Base-by-base conservation (phyloP, 2,113 vertebrate species). In the Sciurus niger region DNA sequence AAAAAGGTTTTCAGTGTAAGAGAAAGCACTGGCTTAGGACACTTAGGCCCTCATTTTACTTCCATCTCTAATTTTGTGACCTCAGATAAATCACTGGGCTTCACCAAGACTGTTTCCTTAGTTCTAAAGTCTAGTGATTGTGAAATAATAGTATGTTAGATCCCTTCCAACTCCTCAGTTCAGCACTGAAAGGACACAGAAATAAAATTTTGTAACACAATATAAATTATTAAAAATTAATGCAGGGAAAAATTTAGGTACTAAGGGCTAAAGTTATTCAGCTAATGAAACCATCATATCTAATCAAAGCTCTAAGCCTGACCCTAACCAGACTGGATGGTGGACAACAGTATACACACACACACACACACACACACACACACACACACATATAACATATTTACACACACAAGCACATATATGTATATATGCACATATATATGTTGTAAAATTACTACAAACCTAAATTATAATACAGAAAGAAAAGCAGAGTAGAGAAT, bases 401-500 rank as follows among this genome's bases (percentile, higher is more conserved):
- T 58, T 58, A 58, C 32, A 68, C 67, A 68, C 67, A 34, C 32
- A 32, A 3, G 11, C 6, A 8, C 63, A 65, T 12, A 30, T 8
- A 43, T 8, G 10, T 2, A 78, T 55, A 72, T 30, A 28, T 25
- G 3, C 34, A 20, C 7, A 13, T 4, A 73, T 11, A 24, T 13
- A 37, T 79, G 13, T 70, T 46, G 84, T 89, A 97, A 98, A 97
- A 92, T 51, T 67, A 84, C 11, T 76, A 4, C 5, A 95, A 91
- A 72, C 76, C 46, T 97, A 96, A 97, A 4, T 94, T 94, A 98
- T 53, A 98, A 97, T 95, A 96, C 24, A 95, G n/a, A 65, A 95
- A 78, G 79, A 40, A 84, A 73, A 97, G 84, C 91, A 98, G 51
- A 88, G 72, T 46, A 94, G 90, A 98, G 96, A 98, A 98, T 83